Conservation (phyloP, 2,888 invertebrate genomes). For the Drosophila villosipedis region DNA sequence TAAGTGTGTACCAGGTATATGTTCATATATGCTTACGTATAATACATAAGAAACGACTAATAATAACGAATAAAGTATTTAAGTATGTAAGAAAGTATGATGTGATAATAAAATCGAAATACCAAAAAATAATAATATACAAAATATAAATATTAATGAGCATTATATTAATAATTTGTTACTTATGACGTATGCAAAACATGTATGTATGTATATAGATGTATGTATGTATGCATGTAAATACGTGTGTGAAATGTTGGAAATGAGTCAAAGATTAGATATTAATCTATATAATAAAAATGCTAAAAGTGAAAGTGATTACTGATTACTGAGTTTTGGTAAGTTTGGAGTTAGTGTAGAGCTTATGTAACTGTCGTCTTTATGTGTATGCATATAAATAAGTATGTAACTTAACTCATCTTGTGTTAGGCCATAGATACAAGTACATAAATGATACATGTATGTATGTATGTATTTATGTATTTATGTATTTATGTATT, state of each 20-base stretch:
- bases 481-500: conserved; percentile 15
- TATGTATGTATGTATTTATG: conserved; percentile 19
- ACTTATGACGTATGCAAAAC: not conserved
- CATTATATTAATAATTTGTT: not conserved
- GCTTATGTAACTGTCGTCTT: conserved; percentile 9
- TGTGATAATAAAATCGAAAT: conserved; percentile 2
- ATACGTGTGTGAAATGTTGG: conserved; percentile 13
- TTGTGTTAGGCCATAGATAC: conserved; percentile 9
- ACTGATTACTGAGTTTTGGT: not conserved
- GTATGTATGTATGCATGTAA: conserved; percentile 14
- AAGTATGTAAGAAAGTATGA: not conserved
- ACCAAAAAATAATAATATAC: not conserved
- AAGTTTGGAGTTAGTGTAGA: conserved; percentile 1
- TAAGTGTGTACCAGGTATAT: conserved; percentile 7
- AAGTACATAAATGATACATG: conserved; percentile 14
- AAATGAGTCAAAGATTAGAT: conserved; percentile 28
- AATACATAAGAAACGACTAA: conserved; percentile 22
- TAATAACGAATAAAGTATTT: conserved; percentile 5
- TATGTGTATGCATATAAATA: conserved; percentile 5
- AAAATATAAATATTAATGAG: not conserved
- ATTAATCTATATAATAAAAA: conserved; percentile 6
- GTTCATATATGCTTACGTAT: conserved; percentile 13
- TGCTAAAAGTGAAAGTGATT: conserved; percentile 14
- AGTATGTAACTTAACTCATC: conserved; percentile 7
- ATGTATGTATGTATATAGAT: conserved; percentile 2